phyloP scores from a whole-genome alignment of 2,797 vertebrate genomes.

The Sebastes dallii region DNA sequence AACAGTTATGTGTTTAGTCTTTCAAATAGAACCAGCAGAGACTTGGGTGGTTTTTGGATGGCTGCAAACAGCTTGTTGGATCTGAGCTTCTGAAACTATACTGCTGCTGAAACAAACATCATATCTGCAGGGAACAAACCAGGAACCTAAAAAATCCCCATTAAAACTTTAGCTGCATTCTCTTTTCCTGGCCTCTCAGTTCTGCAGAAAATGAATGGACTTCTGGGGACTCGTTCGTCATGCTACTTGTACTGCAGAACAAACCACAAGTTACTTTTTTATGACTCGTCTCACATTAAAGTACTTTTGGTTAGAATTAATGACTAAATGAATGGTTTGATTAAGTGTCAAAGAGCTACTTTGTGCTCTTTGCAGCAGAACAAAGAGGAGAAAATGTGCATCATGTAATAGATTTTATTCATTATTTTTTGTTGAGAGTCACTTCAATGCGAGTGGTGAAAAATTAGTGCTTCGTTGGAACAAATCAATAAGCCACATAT shows the following conservation, averaged over 20 bases:
- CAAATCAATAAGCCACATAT: slow-evolving; percentile 29
- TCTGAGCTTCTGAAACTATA: not conserved
- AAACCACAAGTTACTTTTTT: slow-evolving; percentile 7
- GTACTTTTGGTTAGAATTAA: not conserved
- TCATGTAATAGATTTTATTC: not conserved
- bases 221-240: not conserved
- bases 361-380: not conserved
- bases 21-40: not conserved
- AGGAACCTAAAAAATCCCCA: not conserved
- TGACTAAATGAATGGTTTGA: slow-evolving; percentile 10
- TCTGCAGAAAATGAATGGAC: not conserved
- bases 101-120: not conserved
- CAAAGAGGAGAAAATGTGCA: not conserved
- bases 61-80: not conserved
- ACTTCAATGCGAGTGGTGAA: slow-evolving; percentile 18
- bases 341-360: not conserved
- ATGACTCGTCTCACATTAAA: not conserved
- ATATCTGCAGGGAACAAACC: no score
- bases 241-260: not conserved
- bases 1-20: not conserved
- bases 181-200: not conserved
- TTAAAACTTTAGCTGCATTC: not conserved
- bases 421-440: not conserved
- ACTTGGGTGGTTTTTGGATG: not conserved
- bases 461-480: slow-evolving; percentile 8